Percentiles rank a stretch among this genome's conserved stretches.
phyloP scores from a whole-genome alignment of 2,113 vertebrate genomes.

The Butastur rufipennis region DNA sequence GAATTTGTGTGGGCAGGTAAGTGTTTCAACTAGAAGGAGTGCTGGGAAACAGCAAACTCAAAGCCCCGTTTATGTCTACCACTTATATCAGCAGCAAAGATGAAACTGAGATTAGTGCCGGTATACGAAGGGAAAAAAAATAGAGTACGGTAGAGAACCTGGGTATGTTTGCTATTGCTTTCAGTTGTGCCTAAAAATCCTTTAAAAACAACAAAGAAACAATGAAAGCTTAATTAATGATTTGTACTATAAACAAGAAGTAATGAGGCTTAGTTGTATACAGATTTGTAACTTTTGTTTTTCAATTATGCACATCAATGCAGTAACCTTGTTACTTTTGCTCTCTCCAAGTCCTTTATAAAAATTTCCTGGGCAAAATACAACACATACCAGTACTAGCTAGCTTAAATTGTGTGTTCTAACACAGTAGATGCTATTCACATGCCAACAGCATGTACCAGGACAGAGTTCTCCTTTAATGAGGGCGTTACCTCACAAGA shows the following conservation, averaged over 20 bases:
- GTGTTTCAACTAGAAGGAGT: background rate
- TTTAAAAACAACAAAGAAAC: background rate
- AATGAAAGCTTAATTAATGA: background rate
- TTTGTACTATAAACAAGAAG: background rate
- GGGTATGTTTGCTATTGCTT: background rate
- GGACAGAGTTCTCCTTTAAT: background rate
- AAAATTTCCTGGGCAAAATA: background rate
- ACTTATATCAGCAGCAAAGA: background rate
- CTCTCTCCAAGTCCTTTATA: background rate
- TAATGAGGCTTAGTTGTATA: background rate
- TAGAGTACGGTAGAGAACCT: background rate
- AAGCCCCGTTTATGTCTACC: background rate
- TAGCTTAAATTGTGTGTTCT: background rate
- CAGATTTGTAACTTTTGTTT: background rate
- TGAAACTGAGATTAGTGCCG: background rate
- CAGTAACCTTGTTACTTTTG: background rate
- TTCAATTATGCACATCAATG: background rate
- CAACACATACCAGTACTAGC: background rate
- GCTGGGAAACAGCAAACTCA: background rate
- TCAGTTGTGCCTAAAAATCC: background rate
- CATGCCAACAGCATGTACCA: background rate
- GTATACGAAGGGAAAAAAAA: background rate
- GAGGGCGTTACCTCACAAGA: background rate
- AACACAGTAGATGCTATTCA: background rate
- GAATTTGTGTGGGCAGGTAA: background rate